A percentile compares a stretch with the other conserved stretches of the same genome.
These are phyloP conservation scores for Cerastis rubricosa DNA, from an alignment of 2,888 invertebrate species.

Conservation along the genomic window DNA sequence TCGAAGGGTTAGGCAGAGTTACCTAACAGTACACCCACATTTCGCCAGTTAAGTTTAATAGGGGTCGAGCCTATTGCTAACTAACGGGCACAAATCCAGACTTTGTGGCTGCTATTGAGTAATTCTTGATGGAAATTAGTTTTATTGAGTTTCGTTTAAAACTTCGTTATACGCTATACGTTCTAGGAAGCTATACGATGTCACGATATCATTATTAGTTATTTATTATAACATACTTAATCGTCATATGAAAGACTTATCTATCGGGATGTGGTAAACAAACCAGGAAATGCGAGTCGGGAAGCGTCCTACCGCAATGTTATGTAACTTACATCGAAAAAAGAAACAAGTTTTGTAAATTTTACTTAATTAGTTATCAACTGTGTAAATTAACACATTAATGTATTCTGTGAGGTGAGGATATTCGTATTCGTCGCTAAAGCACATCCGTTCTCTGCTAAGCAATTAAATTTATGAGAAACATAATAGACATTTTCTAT, in stretches of 20 bases:
- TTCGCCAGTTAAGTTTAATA: neutral
- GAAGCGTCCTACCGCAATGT: conserved; percentile 42
- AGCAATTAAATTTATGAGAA: conserved; percentile 20
- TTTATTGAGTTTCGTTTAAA: neutral
- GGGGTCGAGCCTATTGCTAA: neutral
- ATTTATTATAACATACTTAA: neutral
- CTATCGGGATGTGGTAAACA: conserved; percentile 36
- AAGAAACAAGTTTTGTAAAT: neutral
- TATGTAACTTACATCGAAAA: neutral
- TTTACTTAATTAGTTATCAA: neutral
- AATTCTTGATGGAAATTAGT: neutral
- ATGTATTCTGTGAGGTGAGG: neutral
- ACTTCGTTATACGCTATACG: neutral
- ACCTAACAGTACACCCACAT: neutral
- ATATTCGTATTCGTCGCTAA: conserved; percentile 5
- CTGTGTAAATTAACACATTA: conserved; percentile 13
- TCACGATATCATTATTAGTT: neutral
- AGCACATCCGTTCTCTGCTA: conserved; percentile 4
- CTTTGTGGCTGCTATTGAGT: neutral
- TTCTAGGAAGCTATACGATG: neutral
- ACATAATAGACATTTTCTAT: conserved; percentile 7
- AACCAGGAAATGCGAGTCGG: conserved; percentile 20
- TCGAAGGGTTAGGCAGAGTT: neutral
- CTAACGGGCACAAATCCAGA: neutral
- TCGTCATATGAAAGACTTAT: conserved; percentile 9